phyloP scores from a whole-genome alignment of 2,797 vertebrate species.

The Rhabdomys pumilio region DNA sequence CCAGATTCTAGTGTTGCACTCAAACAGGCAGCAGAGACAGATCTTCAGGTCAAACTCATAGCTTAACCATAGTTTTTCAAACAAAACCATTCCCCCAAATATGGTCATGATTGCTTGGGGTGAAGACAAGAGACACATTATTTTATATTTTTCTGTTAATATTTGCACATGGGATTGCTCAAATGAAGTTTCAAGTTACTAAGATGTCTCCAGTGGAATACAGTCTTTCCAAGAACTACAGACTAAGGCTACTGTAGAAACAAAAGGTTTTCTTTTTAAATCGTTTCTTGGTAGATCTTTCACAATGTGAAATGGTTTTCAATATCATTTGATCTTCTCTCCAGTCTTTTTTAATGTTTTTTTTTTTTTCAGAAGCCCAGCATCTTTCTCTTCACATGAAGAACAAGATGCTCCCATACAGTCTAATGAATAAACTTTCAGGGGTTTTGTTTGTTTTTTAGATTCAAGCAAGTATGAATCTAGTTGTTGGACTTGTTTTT shows the following conservation, averaged over 20 bases:
- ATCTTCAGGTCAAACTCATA: conserved; percentile 96
- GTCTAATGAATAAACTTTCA: conserved; percentile 88
- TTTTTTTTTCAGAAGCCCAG: conserved; percentile 93
- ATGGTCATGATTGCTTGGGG: conserved; percentile 86
- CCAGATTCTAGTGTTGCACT: conserved; percentile 98
- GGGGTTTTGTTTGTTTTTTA: conserved; percentile 75
- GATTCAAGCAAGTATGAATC: conserved; percentile 87
- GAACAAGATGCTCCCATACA: conserved; percentile 94
- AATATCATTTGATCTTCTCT: conserved; percentile 95
- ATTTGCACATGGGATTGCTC: conserved; percentile 99
- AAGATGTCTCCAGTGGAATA: conserved; percentile 91
- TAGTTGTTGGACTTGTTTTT: conserved; percentile 89
- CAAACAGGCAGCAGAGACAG: conserved; percentile 97
- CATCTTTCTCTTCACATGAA: conserved; percentile 95
- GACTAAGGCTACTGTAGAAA: conserved; percentile 93
- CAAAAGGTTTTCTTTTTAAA: conserved; percentile 87
- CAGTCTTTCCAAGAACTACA: conserved; percentile 92
- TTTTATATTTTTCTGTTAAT: conserved; percentile 90
- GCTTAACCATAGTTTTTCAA: conserved; percentile 89
- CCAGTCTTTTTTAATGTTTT: conserved; percentile 53
- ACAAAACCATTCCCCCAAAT: conserved; percentile 87
- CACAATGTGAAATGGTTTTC: conserved; percentile 97
- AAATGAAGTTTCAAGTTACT: conserved; percentile 94
- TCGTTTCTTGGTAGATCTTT: conserved; percentile 92
- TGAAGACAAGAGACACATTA: conserved; percentile 89